These are phyloP conservation scores for Thalassarche chlororhynchos DNA, from an alignment of 2,113 vertebrate species.

Conservation along the genomic window DNA sequence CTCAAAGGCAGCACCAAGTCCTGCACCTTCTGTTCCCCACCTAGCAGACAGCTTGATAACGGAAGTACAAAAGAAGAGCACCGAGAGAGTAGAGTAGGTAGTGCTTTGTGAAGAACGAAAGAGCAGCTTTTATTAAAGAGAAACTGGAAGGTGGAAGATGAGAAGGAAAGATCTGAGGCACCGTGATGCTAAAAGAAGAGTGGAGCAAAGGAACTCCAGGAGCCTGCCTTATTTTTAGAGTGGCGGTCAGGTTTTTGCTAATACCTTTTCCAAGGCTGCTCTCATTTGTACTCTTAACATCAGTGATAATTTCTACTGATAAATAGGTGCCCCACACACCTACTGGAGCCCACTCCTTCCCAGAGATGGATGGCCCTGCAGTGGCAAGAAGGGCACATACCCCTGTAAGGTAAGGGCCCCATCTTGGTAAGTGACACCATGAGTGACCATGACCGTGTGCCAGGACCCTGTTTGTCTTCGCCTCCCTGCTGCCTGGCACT, in stretches of 20 bases:
- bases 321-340: not conserved
- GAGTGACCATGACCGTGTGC: not conserved
- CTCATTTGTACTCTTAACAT: not conserved
- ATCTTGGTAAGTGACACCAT: not conserved
- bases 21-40: conserved; percentile 54
- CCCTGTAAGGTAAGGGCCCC: not conserved
- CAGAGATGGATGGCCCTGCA: not conserved
- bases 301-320: not conserved
- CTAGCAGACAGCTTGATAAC: conserved; percentile 31
- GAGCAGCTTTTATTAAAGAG: not conserved
- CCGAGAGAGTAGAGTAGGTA: not conserved
- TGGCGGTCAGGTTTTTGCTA: not conserved
- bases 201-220: not conserved
- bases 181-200: not conserved
- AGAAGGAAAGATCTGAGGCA: conserved; percentile 33
- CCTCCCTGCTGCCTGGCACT: not conserved
- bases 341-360: not conserved
- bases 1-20: conserved; percentile 52
- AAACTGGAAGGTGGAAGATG: conserved; percentile 6
- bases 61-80: conserved; percentile 1
- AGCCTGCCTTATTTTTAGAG: not conserved
- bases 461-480: not conserved
- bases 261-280: not conserved
- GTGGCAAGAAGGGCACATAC: not conserved
- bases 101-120: not conserved